phyloP scores from a whole-genome alignment of 2,888 invertebrate genomes.

The Perizoma flavofasciatum region DNA sequence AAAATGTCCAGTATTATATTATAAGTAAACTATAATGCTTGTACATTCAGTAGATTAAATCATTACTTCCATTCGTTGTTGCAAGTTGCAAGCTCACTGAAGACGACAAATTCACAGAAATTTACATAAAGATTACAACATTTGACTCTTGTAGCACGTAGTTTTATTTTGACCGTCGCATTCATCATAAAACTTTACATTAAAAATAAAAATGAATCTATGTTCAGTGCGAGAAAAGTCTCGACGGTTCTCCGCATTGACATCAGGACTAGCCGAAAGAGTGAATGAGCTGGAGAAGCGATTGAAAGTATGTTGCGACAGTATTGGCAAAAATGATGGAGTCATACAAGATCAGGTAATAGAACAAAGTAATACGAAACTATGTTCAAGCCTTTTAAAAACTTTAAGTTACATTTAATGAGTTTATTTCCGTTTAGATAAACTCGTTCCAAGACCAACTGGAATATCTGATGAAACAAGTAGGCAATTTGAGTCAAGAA shows the following conservation, averaged over 20 bases:
- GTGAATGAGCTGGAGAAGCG: constrained; percentile 59
- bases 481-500: constrained; percentile 45
- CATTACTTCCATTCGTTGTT: no score
- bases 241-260: constrained; percentile 9
- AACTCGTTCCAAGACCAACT: constrained; percentile 77
- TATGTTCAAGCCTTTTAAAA: no score
- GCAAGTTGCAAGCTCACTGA: no score
- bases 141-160: no score
- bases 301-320: constrained; percentile 60
- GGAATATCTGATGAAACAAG: constrained; percentile 67
- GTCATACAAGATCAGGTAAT: constrained; percentile 58
- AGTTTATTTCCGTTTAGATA: constrained; percentile 53
- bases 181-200: no score
- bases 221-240: constrained; percentile 13
- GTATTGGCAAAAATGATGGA: constrained; percentile 52
- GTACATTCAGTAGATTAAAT: no score
- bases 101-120: no score
- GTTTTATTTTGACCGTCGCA: no score
- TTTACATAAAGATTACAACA: no score
- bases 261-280: constrained; percentile 46
- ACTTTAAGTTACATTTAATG: not conserved
- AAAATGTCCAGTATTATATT: no score
- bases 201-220: not conserved
- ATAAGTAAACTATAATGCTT: no score
- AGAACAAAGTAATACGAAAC: no score